A percentile compares a stretch with the other conserved stretches of the same genome.
These are phyloP conservation scores for Poeciliopsis turneri DNA, from an alignment of 2,797 vertebrate species.

Conservation along the genomic window DNA sequence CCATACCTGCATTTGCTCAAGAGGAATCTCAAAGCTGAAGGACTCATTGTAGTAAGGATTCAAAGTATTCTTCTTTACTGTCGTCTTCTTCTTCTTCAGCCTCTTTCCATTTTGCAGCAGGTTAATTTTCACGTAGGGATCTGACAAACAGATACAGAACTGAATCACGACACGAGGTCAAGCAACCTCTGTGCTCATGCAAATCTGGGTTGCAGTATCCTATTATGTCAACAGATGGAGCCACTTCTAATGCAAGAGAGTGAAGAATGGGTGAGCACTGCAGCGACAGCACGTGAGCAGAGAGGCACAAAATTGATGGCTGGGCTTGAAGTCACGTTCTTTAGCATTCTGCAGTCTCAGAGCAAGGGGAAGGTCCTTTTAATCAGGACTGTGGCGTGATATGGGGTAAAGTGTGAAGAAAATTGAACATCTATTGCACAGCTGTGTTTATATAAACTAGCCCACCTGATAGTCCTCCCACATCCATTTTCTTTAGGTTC, in stretches of 20 bases:
- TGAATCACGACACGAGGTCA: background rate
- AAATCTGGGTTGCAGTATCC: conserved; percentile 50
- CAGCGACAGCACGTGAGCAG: conserved; percentile 76
- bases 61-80: conserved; percentile 98
- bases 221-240: conserved; percentile 69
- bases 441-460: conserved; percentile 43
- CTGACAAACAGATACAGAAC: conserved; percentile 65
- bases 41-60: conserved; percentile 99
- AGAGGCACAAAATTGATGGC: conserved; percentile 57
- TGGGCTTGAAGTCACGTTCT: conserved; percentile 41
- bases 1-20: conserved; percentile 96
- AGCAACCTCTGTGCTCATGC: background rate
- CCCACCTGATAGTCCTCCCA: conserved; percentile 93
- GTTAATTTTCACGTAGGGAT: conserved; percentile 98
- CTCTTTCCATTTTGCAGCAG: conserved; percentile 95
- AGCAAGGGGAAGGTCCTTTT: conserved; percentile 11
- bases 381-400: background rate
- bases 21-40: conserved; percentile 98
- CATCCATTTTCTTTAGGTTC: conserved; percentile 99
- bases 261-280: conserved; percentile 57
- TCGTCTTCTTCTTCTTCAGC: conserved; percentile 99
- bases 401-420: conserved; percentile 6
- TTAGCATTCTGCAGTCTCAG: conserved; percentile 22
- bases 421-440: conserved; percentile 12
- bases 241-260: conserved; percentile 46